Conservation (phyloP, 64 coral and sea anemone species). For the Hydrozoanthus tunicans region DNA sequence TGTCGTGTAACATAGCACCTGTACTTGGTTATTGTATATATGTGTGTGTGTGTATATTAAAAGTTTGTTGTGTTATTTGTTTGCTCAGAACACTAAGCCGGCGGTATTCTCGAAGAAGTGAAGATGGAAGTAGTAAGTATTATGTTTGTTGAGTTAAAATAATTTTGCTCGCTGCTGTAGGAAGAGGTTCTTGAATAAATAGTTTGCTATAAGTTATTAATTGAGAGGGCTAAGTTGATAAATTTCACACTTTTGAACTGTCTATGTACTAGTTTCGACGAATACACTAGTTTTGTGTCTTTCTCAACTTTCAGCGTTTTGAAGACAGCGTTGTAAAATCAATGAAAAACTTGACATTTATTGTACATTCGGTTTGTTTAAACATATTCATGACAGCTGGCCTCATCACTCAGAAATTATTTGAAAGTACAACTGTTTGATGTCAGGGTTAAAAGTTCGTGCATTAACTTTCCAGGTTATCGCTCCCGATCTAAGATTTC, state of each 20-base stretch:
- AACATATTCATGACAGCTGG: too few species aligned
- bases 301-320: too few species aligned
- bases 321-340: too few species aligned
- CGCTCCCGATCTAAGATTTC: conserved; percentile 66
- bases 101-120: conserved; percentile 92
- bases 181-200: not conserved
- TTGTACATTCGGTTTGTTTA: too few species aligned
- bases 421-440: not conserved
- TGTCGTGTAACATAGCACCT: not conserved
- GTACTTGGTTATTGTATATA: not conserved
- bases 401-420: not conserved
- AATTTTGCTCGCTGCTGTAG: not conserved
- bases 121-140: conserved; percentile 58
- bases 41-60: too few species aligned
- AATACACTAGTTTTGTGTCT: not conserved
- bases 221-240: not conserved
- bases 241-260: not conserved
- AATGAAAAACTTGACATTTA: too few species aligned
- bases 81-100: conserved; percentile 79
- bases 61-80: not conserved
- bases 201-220: not conserved
- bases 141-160: not conserved
- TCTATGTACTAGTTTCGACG: not conserved
- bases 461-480: conserved; percentile 17
- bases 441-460: not conserved